Base-by-base conservation (phyloP, 2,113 vertebrate species). In the Sigmodon hispidus region DNA sequence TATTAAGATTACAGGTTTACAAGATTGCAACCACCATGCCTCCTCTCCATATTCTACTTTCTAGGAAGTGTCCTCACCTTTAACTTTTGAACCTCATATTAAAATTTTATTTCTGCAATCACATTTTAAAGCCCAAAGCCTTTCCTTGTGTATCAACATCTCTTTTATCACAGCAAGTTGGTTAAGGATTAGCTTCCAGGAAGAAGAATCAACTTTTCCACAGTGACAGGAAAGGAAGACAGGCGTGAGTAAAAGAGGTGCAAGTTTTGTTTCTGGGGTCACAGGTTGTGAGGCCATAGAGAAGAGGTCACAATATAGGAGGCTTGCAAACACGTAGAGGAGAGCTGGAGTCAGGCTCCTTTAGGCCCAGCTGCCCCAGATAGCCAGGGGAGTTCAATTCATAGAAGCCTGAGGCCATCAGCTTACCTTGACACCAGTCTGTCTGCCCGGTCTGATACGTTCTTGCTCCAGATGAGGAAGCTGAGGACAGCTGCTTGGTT, bases 31-130 rank as follows among this genome's bases (percentile, higher is more conserved):
- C 7, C 57, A 63, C 16, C 1, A 9, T 34, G 31, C 31, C 29
- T 10, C 24, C 22, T 61, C 21, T 43, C 80, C 34, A 61, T 67
- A 31, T 55, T 76, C 52, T 90, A 43, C 34, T 94, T 96, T 55
- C 48, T 29, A 2, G 67, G 85, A 52, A 72, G 73, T 75, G 34
- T 55, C 65, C 24, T 80, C 45, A 79, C 43, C 16, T 94, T 93
- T 70, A 79, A 67, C 61, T 69, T 89, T 87, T 21, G 50, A 73
- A 36, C 9, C 0, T 24, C 69, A 3, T 15, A 55, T 50, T 79
- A 89, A 87, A 73, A 63, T 65, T 97, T 59, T 88, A 50, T n/a
- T 59, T 80, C 50, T 73, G 40, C 59, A 89, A 72, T 73, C 34
- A 91, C 59, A 85, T n/a, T 77, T 83, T 70, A 83, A 85, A 93